phyloP scores from a whole-genome alignment of 2,888 invertebrate species.

The Atethmia centrago region DNA sequence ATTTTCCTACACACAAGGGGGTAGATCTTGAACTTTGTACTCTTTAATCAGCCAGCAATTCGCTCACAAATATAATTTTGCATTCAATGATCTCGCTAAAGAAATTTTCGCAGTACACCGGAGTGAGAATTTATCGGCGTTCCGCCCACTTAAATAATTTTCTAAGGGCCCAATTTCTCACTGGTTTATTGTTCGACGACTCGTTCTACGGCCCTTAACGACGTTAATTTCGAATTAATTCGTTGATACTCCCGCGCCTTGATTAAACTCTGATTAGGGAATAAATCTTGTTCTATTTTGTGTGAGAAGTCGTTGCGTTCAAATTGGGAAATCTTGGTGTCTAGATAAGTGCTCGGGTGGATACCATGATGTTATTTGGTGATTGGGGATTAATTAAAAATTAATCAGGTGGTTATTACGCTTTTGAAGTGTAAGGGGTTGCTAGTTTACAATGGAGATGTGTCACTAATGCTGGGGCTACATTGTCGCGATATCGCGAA shows the following conservation, averaged over 20 bases:
- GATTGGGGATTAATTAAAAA: conserved; percentile 57
- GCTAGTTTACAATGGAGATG: conserved; percentile 23
- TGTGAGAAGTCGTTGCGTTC: conserved; percentile 63
- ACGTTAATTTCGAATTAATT: conserved; percentile 87
- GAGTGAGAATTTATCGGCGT: conserved; percentile 74
- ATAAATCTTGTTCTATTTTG: conserved; percentile 79
- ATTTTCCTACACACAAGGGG: not conserved
- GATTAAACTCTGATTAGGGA: conserved; percentile 87
- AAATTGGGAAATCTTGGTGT: conserved; percentile 59
- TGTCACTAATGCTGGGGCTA: too few species aligned
- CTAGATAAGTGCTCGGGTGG: conserved; percentile 35
- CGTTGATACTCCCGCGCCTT: conserved; percentile 79
- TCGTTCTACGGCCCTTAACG: conserved; percentile 76
- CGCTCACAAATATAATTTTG: conserved; percentile 61
- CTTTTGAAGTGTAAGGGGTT: conserved; percentile 50
- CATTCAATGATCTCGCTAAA: conserved; percentile 61
- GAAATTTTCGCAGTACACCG: conserved; percentile 63
- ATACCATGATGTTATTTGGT: conserved; percentile 47
- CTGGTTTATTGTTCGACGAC: conserved; percentile 83
- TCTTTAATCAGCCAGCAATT: conserved; percentile 56
- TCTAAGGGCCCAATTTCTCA: conserved; percentile 78
- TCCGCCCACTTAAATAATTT: conserved; percentile 77
- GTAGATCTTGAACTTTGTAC: conserved; percentile 23
- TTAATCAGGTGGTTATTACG: conserved; percentile 53
- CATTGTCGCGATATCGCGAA: too few species aligned